Conservation (phyloP, 2,797 vertebrate genomes). For the Uromys caudimaculatus region DNA sequence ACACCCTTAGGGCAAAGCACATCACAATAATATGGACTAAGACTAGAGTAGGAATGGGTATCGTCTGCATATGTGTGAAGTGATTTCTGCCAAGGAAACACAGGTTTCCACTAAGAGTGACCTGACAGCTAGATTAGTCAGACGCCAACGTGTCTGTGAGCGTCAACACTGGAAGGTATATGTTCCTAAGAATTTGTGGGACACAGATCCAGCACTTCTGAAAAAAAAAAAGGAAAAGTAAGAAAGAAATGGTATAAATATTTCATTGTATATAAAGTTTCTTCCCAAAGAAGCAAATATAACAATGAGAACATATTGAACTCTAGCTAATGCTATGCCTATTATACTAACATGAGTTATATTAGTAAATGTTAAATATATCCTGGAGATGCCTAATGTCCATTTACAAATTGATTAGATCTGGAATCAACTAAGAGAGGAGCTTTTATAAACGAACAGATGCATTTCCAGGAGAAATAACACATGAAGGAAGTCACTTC, state of each 20-base stretch:
- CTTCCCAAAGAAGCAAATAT: background rate
- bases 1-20: background rate
- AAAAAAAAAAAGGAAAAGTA: background rate
- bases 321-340: background rate
- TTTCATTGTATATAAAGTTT: slow-evolving; percentile 10
- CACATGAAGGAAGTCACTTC: background rate
- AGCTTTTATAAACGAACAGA: background rate
- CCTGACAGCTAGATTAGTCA: background rate
- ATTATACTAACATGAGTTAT: background rate
- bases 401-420: background rate
- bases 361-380: background rate
- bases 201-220: background rate
- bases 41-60: background rate
- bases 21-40: too few relatives aligned
- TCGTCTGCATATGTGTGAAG: background rate
- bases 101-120: background rate
- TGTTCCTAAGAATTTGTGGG: background rate
- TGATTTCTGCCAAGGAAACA: slow-evolving; percentile 41
- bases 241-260: background rate
- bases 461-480: background rate
- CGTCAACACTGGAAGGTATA: slow-evolving; percentile 14
- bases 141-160: background rate
- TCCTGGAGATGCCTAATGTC: background rate
- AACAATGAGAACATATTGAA: background rate
- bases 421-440: background rate